Percentiles rank a stretch among this genome's conserved stretches.
Conservation (phyloP, 2,888 invertebrate genomes). For the Dolichomitus sp. region DNA sequence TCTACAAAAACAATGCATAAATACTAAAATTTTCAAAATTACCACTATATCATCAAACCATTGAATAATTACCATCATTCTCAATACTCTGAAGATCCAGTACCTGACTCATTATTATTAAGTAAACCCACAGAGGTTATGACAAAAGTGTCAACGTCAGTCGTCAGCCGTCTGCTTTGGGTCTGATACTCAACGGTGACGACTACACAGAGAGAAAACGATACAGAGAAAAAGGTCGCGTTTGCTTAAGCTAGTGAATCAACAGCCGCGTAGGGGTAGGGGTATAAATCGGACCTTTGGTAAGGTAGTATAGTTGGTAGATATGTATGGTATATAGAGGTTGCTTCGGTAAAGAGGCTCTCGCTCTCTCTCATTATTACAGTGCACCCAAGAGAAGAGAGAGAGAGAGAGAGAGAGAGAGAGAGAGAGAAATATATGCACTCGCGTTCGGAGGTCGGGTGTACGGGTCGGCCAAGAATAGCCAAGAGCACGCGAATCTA, state of each 20-base stretch:
- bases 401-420: slow-evolving; percentile 25
- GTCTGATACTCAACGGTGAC: slow-evolving; percentile 38
- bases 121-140: slow-evolving; percentile 33
- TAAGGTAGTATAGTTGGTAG: slow-evolving; percentile 46
- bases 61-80: slow-evolving; percentile 74
- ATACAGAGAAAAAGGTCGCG: slow-evolving; percentile 15
- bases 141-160: slow-evolving; percentile 39
- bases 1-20: slow-evolving; percentile 63
- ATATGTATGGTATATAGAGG: no score
- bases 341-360: no score
- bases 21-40: neutral
- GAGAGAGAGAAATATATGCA: slow-evolving; percentile 29
- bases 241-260: slow-evolving; percentile 18
- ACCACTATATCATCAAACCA: neutral
- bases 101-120: slow-evolving; percentile 72
- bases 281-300: slow-evolving; percentile 22
- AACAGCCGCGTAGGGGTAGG: slow-evolving; percentile 1
- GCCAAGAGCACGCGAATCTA: slow-evolving; percentile 82
- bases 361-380: no score
- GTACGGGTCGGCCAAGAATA: slow-evolving; percentile 79
- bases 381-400: neutral
- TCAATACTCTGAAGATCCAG: slow-evolving; percentile 76
- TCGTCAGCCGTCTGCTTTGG: slow-evolving; percentile 1
- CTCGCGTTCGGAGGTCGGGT: slow-evolving; percentile 49
- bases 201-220: neutral